Evolutionary conservation across 2,113 vertebrate genomes (phyloP).

Genomic region (Pitta sordida): DNA sequence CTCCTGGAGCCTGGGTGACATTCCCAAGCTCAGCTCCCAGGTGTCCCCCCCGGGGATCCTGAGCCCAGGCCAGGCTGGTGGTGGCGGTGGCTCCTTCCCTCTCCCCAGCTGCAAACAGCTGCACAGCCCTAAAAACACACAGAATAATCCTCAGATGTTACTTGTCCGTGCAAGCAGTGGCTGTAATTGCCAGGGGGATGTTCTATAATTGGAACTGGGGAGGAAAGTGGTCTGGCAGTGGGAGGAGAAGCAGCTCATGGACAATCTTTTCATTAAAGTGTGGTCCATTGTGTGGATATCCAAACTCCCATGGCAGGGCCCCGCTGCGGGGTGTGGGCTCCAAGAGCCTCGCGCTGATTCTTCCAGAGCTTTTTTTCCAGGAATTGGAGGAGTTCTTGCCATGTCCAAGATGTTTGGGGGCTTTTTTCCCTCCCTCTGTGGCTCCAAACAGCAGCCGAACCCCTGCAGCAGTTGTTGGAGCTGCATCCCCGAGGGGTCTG

Average conservation of each 20-base stretch:
- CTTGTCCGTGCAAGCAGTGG: background rate
- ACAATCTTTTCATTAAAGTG: conserved; percentile 3
- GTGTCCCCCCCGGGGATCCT: background rate
- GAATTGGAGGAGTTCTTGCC: background rate
- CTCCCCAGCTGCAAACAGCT: conserved; percentile 22
- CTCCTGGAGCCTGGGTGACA: background rate
- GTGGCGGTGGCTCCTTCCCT: background rate
- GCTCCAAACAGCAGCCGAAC: background rate
- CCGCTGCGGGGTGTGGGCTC: background rate
- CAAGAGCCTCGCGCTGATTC: background rate
- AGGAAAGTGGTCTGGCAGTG: background rate
- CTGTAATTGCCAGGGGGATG: background rate
- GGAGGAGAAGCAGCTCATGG: background rate
- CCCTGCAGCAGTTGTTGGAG: accelerated
- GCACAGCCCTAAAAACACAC: conserved; percentile 21
- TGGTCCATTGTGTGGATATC: background rate
- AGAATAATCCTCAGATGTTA: conserved; percentile 2
- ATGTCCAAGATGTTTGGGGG: background rate
- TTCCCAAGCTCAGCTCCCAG: background rate
- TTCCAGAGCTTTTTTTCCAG: background rate
- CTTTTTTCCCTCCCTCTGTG: accelerated
- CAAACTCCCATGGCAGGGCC: background rate
- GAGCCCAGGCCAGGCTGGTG: background rate
- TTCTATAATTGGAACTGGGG: background rate
- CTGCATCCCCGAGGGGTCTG: accelerated